A percentile compares a stretch with the other conserved stretches of the same genome.
These are phyloP conservation scores for Acrobeloides nanus DNA, from an alignment of 2,888 invertebrate species.

Conservation along the genomic window DNA sequence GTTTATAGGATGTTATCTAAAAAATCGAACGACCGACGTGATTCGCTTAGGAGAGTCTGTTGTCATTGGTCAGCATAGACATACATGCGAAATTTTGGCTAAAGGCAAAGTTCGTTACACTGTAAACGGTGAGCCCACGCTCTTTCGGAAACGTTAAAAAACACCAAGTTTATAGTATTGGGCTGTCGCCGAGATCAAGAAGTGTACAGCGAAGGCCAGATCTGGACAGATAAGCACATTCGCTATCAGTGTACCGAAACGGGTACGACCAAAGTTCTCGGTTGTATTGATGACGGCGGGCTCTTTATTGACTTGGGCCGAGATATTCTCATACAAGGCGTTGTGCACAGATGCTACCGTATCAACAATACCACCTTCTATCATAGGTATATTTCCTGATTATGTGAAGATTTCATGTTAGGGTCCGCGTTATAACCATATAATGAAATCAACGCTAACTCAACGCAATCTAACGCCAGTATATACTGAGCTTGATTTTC, in stretches of 20 bases:
- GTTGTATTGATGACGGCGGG: conserved; percentile 45
- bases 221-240: conserved; percentile 51
- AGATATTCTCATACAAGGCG: conserved; percentile 44
- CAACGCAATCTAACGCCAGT: not conserved
- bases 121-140: conserved; percentile 39
- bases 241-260: conserved; percentile 45
- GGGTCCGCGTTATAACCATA: not conserved
- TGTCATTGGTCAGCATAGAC: conserved; percentile 39
- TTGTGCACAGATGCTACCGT: conserved; percentile 47
- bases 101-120: conserved; percentile 46
- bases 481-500: too few relatives aligned
- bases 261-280: conserved; percentile 38
- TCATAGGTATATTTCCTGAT: conserved; percentile 33
- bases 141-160: not conserved
- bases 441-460: not conserved
- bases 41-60: conserved; percentile 40
- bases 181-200: conserved; percentile 43
- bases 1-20: conserved; percentile 43
- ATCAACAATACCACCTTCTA: conserved; percentile 46
- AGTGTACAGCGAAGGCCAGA: conserved; percentile 42
- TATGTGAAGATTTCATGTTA: conserved; percentile 4
- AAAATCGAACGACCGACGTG: conserved; percentile 33
- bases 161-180: conserved; percentile 30
- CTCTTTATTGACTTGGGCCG: conserved; percentile 46
- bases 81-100: conserved; percentile 41